Evolutionary conservation across 2,113 vertebrate species (phyloP).

Genomic region (Lepisosteus osseus): DNA sequence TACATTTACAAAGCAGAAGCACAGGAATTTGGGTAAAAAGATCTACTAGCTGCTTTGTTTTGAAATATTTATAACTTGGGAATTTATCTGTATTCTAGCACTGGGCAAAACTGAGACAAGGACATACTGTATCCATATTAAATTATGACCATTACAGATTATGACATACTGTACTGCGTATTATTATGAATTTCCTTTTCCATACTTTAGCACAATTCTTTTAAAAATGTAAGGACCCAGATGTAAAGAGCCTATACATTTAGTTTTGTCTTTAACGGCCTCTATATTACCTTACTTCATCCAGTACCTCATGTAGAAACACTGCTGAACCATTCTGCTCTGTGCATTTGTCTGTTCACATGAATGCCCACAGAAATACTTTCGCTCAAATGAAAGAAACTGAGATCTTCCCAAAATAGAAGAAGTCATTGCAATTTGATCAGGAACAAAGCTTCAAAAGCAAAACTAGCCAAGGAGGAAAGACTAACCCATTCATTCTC

Average conservation of each 20-base stretch:
- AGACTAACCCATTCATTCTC: too few relatives aligned
- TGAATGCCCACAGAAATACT: neutral
- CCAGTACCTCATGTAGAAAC: neutral
- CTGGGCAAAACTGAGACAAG: too few relatives aligned
- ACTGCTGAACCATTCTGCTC: neutral
- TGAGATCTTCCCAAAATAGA: conserved; percentile 8
- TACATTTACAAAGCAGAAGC: too few relatives aligned
- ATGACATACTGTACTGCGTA: too few relatives aligned
- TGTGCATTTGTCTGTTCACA: neutral
- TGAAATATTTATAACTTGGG: too few relatives aligned
- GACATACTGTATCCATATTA: too few relatives aligned
- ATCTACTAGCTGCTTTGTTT: too few relatives aligned
- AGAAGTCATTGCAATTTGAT: neutral
- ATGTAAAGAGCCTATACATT: neutral
- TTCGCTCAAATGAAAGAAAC: conserved; percentile 5
- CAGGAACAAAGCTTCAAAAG: neutral
- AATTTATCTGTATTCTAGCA: too few relatives aligned
- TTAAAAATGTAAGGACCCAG: neutral
- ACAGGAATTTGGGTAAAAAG: too few relatives aligned
- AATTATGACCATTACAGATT: too few relatives aligned
- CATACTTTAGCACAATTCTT: neutral
- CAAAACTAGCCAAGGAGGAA: neutral
- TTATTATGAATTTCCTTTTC: neutral
- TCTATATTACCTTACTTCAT: too few relatives aligned
- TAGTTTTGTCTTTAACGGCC: too few relatives aligned